Evolutionary conservation across 2,113 vertebrate species (phyloP), one percentile per base, ranked within the genome.

Genomic region (Xyliphius kryptos): DNA sequence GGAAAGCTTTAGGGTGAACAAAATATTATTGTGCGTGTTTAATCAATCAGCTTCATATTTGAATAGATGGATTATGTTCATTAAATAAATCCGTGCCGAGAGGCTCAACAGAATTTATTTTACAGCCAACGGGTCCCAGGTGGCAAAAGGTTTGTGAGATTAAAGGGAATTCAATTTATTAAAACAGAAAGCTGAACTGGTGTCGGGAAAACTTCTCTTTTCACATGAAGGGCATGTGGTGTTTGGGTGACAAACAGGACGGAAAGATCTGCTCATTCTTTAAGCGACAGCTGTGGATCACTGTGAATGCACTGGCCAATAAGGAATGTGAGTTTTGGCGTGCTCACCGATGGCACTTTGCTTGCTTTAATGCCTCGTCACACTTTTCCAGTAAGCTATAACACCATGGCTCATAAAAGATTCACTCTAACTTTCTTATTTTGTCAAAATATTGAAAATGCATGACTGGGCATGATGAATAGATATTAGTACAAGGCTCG

Each of bases 221-320:
- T 51, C 49, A 41, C n/a, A 1, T 38, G 12, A 40, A 36, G 53
- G 46, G 20, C 13, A 13, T 20, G 26, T 5, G 10, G 38, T 11
- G 10, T 63, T 54, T 48, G 26, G 19, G 43, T 67, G 69, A 22
- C 51, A 9, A n/a, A n/a, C n/a, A 47, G n/a, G 19, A 41, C 14
- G 66, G 55, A 68, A 62, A 66, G 48, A 58, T 37, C 54, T 44
- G 53, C 47, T 57, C 37, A 17, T 66, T 49, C 47, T 52, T 63
- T 11, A 58, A 36, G 40, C 19, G 50, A 53, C 59, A 67, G 38
- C 41, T 63, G 32, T 16, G 59, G 41, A 63, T 61, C 48, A 20
- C 37, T 9, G 37, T 21, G 36, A n/a, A 49, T 0, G 54, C 21
- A 14, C 49, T 58, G 15, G 17, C 32, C n/a, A 48, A 52, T 15